Base-by-base conservation (phyloP, 2,888 invertebrate species). In the Euclidia mi region DNA sequence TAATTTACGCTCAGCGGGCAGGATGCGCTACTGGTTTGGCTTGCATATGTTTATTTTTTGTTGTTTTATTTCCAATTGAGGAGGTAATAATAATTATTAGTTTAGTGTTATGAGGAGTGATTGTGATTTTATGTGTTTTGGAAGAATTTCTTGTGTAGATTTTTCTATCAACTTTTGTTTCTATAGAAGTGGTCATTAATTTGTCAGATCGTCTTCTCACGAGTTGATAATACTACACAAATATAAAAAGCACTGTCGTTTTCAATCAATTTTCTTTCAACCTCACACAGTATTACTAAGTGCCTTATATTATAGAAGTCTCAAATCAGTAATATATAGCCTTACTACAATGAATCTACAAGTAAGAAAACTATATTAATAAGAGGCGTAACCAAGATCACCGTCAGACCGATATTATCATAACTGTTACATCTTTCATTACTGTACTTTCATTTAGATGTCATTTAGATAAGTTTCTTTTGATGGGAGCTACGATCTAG, bases 11-110 rank as follows among this genome's bases (percentile, higher is more conserved):
- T 49, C 52, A 41, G 32, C 2, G 32, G 47, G 42, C 53, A 63
- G 69, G 76, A 72, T 46, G 37, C 47, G 72, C 72, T 76, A 69
- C 76, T 72, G 65, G 76, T 69, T 65, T 65, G 47, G 20, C n/a
- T n/a, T n/a, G n/a, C n/a, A 14, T 17, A 15, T 15, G 18, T 40
- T 42, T 42, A 14, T 11, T 0, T 14, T 41, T 25, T 6, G 6
- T 18, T 25, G 28, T 28, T 14, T 41, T 9, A 3, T 2, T 42
- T 29, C 15, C 14, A 9, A 15, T 29, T 42, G 6, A 15, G 28
- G 20, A 20, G 18, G 20, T 7, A 25, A 25, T 25, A 25, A 25
- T 25, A 6, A 25, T 25, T n/a, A n/a, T n/a, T 6, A 25, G 7
- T 25, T 0, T 4, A 25, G 7, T 25, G 7, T 25, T 25, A 25